Evolutionary conservation across 2,888 invertebrate species (phyloP).

Genomic region (Tolmerus cingulatus): DNA sequence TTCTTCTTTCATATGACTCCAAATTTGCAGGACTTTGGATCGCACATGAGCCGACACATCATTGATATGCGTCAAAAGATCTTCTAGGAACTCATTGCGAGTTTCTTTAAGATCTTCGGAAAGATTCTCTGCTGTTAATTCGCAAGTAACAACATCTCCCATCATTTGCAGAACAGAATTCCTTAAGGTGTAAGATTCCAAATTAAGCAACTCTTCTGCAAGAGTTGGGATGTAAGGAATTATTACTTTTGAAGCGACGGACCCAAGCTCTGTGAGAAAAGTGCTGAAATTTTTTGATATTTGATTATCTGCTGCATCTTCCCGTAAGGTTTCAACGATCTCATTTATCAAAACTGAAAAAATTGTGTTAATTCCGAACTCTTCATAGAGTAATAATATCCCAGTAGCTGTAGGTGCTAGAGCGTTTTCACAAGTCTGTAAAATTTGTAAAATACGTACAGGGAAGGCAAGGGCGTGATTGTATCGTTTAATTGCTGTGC

Average conservation of each 20-base stretch:
- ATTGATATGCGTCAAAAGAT: conserved; percentile 81
- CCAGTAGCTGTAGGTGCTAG: conserved; percentile 59
- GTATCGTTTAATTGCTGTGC: conserved; percentile 80
- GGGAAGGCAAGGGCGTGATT: conserved; percentile 83
- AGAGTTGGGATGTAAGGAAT: conserved; percentile 61
- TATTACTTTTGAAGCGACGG: conserved; percentile 59
- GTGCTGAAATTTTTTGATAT: conserved; percentile 60
- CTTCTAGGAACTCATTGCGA: conserved; percentile 81
- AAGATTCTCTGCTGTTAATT: conserved; percentile 77
- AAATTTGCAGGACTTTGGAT: conserved; percentile 83
- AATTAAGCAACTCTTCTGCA: conserved; percentile 60
- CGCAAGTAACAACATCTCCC: conserved; percentile 77
- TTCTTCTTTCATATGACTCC: conserved; percentile 80
- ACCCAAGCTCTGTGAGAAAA: conserved; percentile 60
- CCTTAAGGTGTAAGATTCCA: conserved; percentile 73
- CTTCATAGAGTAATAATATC: conserved; percentile 58
- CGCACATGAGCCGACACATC: conserved; percentile 88
- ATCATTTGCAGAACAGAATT: conserved; percentile 86
- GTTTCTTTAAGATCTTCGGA: conserved; percentile 72
- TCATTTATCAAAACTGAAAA: conserved; percentile 60
- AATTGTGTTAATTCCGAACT: conserved; percentile 59
- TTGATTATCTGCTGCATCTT: conserved; percentile 57
- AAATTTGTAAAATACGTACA: conserved; percentile 72
- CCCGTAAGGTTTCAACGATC: conserved; percentile 57
- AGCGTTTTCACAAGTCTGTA: conserved; percentile 58